phyloP scores from a whole-genome alignment of 2,888 invertebrate species.

The Eulithis prunata region DNA sequence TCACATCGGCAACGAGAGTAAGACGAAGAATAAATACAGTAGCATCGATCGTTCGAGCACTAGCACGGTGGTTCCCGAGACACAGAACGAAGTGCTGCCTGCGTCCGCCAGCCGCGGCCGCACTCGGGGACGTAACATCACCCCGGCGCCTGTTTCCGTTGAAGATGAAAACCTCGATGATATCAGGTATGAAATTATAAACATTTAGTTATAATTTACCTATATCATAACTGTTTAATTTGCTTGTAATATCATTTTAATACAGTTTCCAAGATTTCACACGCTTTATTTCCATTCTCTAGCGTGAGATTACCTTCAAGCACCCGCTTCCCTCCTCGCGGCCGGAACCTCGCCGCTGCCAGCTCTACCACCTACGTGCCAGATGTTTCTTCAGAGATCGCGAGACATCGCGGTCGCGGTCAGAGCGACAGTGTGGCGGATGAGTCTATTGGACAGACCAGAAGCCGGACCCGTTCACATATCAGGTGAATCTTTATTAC shows the following conservation, averaged over 20 bases:
- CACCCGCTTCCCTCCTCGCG: conserved; percentile 93
- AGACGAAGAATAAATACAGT: conserved; percentile 83
- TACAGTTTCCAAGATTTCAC: neutral
- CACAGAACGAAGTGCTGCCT: conserved; percentile 87
- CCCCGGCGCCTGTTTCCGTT: conserved; percentile 73
- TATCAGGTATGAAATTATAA: conserved; percentile 57
- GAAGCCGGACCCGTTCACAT: conserved; percentile 85
- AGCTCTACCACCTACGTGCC: conserved; percentile 81
- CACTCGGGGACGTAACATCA: conserved; percentile 77
- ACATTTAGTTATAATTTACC: neutral
- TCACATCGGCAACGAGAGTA: conserved; percentile 71
- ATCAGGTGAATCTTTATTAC: conserved; percentile 71
- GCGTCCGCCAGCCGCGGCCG: conserved; percentile 69
- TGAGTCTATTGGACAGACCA: conserved; percentile 77
- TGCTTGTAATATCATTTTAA: neutral
- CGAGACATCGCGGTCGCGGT: conserved; percentile 69
- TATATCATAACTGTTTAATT: too few species aligned
- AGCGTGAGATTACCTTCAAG: conserved; percentile 88
- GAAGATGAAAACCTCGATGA: conserved; percentile 81
- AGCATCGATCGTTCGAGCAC: conserved; percentile 77
- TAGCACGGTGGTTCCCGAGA: conserved; percentile 83
- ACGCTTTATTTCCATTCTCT: conserved; percentile 2
- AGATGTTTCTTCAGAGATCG: conserved; percentile 75
- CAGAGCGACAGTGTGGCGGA: conserved; percentile 77
- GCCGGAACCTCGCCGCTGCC: conserved; percentile 74